phyloP scores from a whole-genome alignment of 2,113 vertebrate genomes.

The Scatophagus argus region DNA sequence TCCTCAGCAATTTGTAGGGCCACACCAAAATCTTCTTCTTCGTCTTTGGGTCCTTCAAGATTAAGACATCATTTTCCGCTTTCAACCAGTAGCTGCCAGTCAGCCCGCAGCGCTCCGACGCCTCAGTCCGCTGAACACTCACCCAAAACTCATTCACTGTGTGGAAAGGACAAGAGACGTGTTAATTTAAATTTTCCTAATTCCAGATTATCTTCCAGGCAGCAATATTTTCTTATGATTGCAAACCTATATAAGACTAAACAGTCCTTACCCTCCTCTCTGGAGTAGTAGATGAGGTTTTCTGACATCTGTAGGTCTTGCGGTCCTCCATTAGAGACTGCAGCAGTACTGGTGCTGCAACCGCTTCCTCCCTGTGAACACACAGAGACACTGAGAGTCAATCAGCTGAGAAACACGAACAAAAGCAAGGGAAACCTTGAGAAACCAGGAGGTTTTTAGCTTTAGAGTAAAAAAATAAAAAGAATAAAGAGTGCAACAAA shows the following conservation, averaged over 20 bases:
- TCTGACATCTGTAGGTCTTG: constrained; percentile 92
- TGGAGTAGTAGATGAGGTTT: constrained; percentile 94
- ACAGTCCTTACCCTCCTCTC: constrained; percentile 89
- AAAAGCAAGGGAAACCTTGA: not conserved
- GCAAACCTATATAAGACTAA: no score
- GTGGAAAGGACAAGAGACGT: not conserved
- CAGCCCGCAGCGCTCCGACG: constrained; percentile 90
- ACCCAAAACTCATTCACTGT: constrained; percentile 94
- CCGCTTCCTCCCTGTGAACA: constrained; percentile 75
- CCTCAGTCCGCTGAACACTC: constrained; percentile 91
- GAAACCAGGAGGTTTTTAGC: not conserved
- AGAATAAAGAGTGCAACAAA: constrained; percentile 13
- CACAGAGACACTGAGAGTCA: constrained; percentile 13
- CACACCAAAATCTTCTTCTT: constrained; percentile 86
- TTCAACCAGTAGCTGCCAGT: constrained; percentile 89
- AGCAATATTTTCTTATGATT: no score
- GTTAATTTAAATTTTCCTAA: not conserved
- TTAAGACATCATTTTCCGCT: constrained; percentile 86
- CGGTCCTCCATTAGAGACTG: constrained; percentile 71
- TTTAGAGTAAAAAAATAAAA: not conserved
- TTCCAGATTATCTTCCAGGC: not conserved
- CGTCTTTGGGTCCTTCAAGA: constrained; percentile 87
- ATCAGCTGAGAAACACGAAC: not conserved
- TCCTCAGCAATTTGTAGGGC: constrained; percentile 95
- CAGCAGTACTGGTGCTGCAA: constrained; percentile 28